phyloP scores from a whole-genome alignment of 2,888 invertebrate species.

The Eupithecia insigniata region DNA sequence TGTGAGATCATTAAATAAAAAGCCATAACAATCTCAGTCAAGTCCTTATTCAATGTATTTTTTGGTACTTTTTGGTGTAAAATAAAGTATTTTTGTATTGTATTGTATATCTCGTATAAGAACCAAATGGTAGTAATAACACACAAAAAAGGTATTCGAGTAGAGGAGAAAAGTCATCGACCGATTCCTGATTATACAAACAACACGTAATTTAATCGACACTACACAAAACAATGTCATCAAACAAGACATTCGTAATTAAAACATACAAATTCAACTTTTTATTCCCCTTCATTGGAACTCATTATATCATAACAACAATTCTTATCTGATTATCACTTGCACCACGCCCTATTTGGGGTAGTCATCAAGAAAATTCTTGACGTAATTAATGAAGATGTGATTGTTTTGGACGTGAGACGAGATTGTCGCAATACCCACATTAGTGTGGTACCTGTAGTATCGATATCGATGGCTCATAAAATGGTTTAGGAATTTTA shows the following conservation, averaged over 20 bases:
- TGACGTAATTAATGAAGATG: conserved; percentile 81
- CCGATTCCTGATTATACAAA: conserved; percentile 12
- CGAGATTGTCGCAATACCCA: conserved; percentile 56
- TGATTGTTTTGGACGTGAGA: conserved; percentile 68
- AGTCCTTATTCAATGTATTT: background rate
- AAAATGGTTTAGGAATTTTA: background rate
- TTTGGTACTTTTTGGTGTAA: background rate
- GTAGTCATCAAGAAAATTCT: conserved; percentile 67
- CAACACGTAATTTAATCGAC: conserved; percentile 31
- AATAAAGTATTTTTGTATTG: background rate
- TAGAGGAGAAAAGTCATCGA: conserved; percentile 25
- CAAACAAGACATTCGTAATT: conserved; percentile 27
- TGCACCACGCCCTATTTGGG: conserved; percentile 50
- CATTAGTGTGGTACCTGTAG: conserved; percentile 20
- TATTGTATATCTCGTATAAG: background rate
- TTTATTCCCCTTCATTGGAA: conserved; percentile 35
- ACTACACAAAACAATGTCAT: conserved; percentile 30
- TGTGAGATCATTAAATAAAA: background rate
- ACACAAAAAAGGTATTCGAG: background rate
- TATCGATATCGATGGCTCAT: conserved; percentile 20
- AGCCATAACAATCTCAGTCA: background rate
- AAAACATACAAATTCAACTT: conserved; percentile 32
- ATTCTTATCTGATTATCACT: conserved; percentile 51
- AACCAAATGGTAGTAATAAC: background rate
- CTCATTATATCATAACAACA: conserved; percentile 43